Conservation (phyloP, 2,888 invertebrate species). For the Eucriotettix oculatus region DNA sequence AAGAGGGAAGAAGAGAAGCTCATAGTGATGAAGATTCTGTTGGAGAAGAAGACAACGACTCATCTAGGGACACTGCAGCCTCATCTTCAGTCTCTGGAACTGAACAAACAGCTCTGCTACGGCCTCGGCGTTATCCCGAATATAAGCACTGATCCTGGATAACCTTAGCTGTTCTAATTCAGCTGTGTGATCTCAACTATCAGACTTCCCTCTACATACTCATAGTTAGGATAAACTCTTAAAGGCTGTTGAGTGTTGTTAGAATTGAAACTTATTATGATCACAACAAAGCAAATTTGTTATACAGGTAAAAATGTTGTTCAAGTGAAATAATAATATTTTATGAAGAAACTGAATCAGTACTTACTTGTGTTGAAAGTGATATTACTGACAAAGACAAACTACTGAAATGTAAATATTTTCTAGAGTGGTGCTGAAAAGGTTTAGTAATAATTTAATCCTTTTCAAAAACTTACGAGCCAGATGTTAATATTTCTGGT, state of each 20-base stretch:
- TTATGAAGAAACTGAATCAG: background rate
- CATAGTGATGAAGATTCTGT: slow-evolving; percentile 13
- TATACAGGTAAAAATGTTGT: too few relatives aligned
- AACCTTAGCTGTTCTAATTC: background rate
- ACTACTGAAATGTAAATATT: background rate
- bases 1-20: background rate
- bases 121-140: slow-evolving; percentile 45
- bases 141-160: slow-evolving; percentile 50
- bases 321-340: too few relatives aligned
- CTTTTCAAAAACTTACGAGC: background rate
- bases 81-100: slow-evolving; percentile 11
- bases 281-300: too few relatives aligned
- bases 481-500: too few relatives aligned
- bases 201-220: background rate
- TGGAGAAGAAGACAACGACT: slow-evolving; percentile 26
- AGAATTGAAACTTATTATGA: too few relatives aligned
- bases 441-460: background rate
- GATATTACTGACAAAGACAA: background rate
- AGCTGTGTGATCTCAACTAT: background rate
- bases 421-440: background rate
- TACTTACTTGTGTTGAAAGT: background rate
- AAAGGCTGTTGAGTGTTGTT: background rate
- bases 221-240: background rate
- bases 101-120: slow-evolving; percentile 9
- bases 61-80: slow-evolving; percentile 14